These are phyloP conservation scores for Cheirogaleus major DNA, from an alignment of 2,797 vertebrate species.

Conservation along the genomic window DNA sequence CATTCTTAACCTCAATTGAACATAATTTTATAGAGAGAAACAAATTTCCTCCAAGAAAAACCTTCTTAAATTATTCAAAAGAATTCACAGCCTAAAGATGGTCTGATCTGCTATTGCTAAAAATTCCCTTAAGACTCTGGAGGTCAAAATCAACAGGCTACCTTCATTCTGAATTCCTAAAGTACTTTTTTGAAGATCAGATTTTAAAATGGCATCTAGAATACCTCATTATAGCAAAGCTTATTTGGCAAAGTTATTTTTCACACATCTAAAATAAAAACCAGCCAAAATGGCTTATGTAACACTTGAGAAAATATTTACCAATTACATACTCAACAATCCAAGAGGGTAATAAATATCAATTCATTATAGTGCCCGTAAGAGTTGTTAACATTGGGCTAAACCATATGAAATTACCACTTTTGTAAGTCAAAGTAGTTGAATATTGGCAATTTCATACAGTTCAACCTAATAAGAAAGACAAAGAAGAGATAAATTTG, in stretches of 20 bases:
- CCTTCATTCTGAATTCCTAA: slow-evolving; percentile 46
- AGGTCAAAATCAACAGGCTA: slow-evolving; percentile 39
- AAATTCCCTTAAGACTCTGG: slow-evolving; percentile 26
- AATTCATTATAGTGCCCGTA: slow-evolving; percentile 17
- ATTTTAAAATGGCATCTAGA: slow-evolving; percentile 49
- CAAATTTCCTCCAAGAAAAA: slow-evolving; percentile 16
- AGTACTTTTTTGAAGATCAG: slow-evolving; percentile 22
- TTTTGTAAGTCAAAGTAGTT: slow-evolving; percentile 22
- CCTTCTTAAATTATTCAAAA: slow-evolving; percentile 49
- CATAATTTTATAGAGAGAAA: slow-evolving; percentile 53
- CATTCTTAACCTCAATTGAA: slow-evolving; percentile 29
- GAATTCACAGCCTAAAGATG: slow-evolving; percentile 22
- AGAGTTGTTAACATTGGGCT: slow-evolving; percentile 54
- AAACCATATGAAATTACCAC: slow-evolving; percentile 46
- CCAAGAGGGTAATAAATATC: slow-evolving; percentile 36
- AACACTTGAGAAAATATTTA: slow-evolving; percentile 59
- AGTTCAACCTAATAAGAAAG: slow-evolving; percentile 30
- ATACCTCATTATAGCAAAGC: slow-evolving; percentile 14
- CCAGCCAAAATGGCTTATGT: slow-evolving; percentile 33
- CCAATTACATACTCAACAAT: slow-evolving; percentile 39
- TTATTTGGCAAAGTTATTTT: slow-evolving; percentile 57
- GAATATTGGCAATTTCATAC: slow-evolving; percentile 52
- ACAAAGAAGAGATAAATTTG: slow-evolving; percentile 49
- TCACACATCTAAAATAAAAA: slow-evolving; percentile 50
- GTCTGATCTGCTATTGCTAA: background rate